Conservation (phyloP, 2,113 vertebrate genomes). For the Psittacula cyanocephala region DNA sequence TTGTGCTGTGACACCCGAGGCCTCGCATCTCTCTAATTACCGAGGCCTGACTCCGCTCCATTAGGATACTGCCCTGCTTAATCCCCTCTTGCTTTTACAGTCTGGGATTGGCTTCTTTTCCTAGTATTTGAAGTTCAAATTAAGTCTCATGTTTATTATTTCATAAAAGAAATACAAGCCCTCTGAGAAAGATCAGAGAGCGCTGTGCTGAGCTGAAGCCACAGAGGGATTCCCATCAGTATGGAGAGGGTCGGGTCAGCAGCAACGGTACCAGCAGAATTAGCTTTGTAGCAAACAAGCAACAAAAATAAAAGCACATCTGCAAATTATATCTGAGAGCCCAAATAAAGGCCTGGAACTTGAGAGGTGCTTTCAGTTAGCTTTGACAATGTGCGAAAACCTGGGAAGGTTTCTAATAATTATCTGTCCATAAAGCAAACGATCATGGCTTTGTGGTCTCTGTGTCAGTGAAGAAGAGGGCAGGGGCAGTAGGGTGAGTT, state of each 20-base stretch:
- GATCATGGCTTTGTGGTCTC: neutral
- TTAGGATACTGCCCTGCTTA: constrained; percentile 34
- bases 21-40: constrained; percentile 43
- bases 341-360: neutral
- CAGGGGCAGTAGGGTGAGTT: neutral
- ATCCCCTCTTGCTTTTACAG: constrained; percentile 15
- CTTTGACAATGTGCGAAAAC: neutral
- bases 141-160: constrained; percentile 52
- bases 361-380: neutral
- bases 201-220: neutral
- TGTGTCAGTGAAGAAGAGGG: neutral
- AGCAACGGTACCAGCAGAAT: neutral
- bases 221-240: neutral
- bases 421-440: neutral
- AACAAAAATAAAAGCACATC: neutral
- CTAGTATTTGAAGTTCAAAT: constrained; percentile 64
- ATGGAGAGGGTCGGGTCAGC: neutral
- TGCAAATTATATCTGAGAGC: neutral
- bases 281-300: neutral
- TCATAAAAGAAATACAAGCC: neutral
- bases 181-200: constrained; percentile 36
- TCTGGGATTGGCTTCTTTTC: constrained; percentile 6
- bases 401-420: neutral
- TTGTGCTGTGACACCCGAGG: constrained; percentile 33
- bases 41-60: constrained; percentile 1